A percentile compares a stretch with the other conserved stretches of the same genome.
These are phyloP conservation scores for Adelges cooleyi DNA, from an alignment of 1,140 invertebrate genomes.

Conservation along the genomic window DNA sequence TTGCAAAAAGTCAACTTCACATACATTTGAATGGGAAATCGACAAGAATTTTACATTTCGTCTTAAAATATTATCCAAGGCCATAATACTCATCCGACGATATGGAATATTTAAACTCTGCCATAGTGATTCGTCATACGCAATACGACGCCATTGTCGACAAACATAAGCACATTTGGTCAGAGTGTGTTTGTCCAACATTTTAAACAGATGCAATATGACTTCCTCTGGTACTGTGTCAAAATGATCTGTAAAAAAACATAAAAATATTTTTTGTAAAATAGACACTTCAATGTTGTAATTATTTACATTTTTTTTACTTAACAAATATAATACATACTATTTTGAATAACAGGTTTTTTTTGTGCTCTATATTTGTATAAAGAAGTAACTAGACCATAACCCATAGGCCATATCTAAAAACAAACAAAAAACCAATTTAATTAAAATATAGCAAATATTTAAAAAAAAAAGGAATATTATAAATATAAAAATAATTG, in stretches of 20 bases:
- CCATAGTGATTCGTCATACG: slow-evolving; percentile 73
- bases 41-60: slow-evolving; percentile 62
- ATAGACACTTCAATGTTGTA: too few relatives aligned
- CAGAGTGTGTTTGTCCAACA: slow-evolving; percentile 64
- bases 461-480: too few relatives aligned
- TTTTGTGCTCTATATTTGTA: slow-evolving; percentile 3
- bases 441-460: too few relatives aligned
- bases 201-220: slow-evolving; percentile 66
- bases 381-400: not conserved
- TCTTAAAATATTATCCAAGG: slow-evolving; percentile 55
- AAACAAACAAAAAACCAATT: not conserved
- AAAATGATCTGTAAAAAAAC: slow-evolving; percentile 42
- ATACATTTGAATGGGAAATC: slow-evolving; percentile 61
- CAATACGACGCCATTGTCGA: slow-evolving; percentile 57
- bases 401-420: slow-evolving; percentile 23
- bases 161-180: slow-evolving; percentile 55
- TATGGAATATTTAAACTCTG: slow-evolving; percentile 63
- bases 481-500: too few relatives aligned
- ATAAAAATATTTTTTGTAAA: too few relatives aligned
- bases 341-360: not conserved
- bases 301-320: not conserved
- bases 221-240: slow-evolving; percentile 68
- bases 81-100: slow-evolving; percentile 50
- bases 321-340: not conserved
- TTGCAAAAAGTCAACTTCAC: too few relatives aligned